A percentile compares a stretch with the other conserved stretches of the same genome.
Evolutionary conservation across 2,113 vertebrate genomes (phyloP).

Genomic region (Serinus canaria): DNA sequence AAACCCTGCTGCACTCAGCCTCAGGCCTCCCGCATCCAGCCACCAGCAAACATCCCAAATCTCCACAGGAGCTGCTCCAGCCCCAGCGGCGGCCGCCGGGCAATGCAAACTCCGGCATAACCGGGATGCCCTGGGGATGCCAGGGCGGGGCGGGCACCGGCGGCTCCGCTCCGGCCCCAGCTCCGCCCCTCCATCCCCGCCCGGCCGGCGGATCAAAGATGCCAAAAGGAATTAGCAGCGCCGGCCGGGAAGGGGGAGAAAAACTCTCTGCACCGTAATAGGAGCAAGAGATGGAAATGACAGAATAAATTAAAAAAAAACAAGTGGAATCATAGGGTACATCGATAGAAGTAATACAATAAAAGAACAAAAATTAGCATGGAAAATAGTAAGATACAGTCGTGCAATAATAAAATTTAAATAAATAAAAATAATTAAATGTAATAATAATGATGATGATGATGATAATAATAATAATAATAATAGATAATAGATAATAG

Average conservation of each 20-base stretch:
- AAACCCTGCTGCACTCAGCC: neutral
- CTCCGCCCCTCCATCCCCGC: slow-evolving; percentile 42
- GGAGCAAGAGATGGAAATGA: neutral
- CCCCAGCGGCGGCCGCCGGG: neutral
- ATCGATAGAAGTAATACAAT: accelerated
- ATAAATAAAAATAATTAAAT: neutral
- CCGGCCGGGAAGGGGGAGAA: accelerated
- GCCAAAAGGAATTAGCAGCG: slow-evolving; percentile 50
- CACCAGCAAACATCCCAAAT: neutral
- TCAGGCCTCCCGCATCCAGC: neutral
- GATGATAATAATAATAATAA: no score
- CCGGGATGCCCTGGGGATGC: neutral
- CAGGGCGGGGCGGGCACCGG: neutral
- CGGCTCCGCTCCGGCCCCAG: neutral
- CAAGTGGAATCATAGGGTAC: accelerated
- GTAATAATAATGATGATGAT: no score
- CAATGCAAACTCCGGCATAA: neutral
- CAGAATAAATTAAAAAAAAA: no score
- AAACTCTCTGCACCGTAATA: accelerated
- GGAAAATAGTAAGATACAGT: neutral
- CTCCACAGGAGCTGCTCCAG: neutral
- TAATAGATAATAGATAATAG: no score
- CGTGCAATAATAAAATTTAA: neutral
- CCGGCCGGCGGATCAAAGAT: slow-evolving; percentile 41
- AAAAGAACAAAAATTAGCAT: neutral